Percentiles rank a stretch among this genome's conserved stretches.
These are phyloP conservation scores for Carlito syrichta DNA, from an alignment of 2,113 vertebrate genomes.

Conservation along the genomic window DNA sequence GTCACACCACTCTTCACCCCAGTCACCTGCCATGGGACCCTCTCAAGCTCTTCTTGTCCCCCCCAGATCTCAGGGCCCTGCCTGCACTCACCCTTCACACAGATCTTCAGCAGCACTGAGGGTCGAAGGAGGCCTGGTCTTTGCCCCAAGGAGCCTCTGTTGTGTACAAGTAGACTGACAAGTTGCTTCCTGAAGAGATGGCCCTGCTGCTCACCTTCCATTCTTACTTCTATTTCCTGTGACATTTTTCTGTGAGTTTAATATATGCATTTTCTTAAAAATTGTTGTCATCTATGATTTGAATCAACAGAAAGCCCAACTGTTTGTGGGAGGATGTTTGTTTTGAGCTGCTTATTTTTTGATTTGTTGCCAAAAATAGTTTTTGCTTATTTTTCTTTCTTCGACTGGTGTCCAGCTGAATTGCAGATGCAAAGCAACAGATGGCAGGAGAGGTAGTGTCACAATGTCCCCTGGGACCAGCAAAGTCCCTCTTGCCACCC, in stretches of 20 bases:
- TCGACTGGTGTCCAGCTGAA: constrained; percentile 62
- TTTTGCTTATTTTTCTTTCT: constrained; percentile 68
- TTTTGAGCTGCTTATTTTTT: constrained; percentile 64
- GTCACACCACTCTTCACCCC: background rate
- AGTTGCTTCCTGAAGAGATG: background rate
- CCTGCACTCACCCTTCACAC: background rate
- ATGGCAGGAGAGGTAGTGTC: constrained; percentile 38
- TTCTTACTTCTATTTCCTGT: background rate
- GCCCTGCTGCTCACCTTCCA: background rate
- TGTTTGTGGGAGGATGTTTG: constrained; percentile 58
- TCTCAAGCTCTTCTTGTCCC: background rate
- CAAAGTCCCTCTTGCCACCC: constrained; percentile 50
- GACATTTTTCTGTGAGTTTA: background rate
- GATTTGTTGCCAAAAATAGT: constrained; percentile 69
- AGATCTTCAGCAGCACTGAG: background rate
- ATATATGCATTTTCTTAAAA: constrained; percentile 13
- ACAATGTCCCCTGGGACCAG: constrained; percentile 33
- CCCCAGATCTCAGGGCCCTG: background rate
- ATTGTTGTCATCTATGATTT: background rate
- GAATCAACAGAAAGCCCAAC: constrained; percentile 35
- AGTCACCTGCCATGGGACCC: background rate
- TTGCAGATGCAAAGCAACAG: constrained; percentile 68
- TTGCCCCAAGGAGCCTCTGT: background rate
- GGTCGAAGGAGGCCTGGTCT: background rate
- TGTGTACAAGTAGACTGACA: background rate